phyloP scores from a whole-genome alignment of 2,113 vertebrate species.

The Myrmecophaga tridactyla region DNA sequence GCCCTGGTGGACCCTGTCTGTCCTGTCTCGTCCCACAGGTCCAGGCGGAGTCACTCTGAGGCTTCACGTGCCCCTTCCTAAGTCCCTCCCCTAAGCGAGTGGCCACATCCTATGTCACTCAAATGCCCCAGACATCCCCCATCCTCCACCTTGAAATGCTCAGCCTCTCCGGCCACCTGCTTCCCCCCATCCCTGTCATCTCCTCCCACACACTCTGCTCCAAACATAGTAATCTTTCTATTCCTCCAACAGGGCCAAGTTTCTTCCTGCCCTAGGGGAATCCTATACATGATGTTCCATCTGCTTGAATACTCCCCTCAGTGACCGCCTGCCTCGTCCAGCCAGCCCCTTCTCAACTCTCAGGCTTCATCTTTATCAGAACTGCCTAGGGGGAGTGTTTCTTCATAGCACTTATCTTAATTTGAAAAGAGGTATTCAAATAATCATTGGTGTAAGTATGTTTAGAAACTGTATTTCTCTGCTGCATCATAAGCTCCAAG shows the following conservation, averaged over 20 bases:
- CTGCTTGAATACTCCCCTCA: not conserved
- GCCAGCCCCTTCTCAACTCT: not conserved
- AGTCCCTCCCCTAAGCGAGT: not conserved
- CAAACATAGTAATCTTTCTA: too few relatives aligned
- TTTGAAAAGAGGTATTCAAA: not conserved
- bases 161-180: not conserved
- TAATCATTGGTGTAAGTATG: not conserved
- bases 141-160: not conserved
- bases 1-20: accelerated
- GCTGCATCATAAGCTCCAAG: not conserved
- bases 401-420: not conserved
- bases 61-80: accelerated
- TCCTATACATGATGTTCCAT: not conserved
- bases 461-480: not conserved
- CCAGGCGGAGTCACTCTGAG: not conserved
- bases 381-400: not conserved
- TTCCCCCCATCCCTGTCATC: not conserved
- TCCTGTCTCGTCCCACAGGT: not conserved
- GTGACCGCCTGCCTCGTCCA: accelerated
- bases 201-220: too few relatives aligned
- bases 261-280: not conserved
- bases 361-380: not conserved
- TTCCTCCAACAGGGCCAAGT: not conserved
- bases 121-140: not conserved
- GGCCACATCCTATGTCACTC: not conserved